Conservation (phyloP, 2,888 invertebrate species). For the Eupithecia subumbrata region DNA sequence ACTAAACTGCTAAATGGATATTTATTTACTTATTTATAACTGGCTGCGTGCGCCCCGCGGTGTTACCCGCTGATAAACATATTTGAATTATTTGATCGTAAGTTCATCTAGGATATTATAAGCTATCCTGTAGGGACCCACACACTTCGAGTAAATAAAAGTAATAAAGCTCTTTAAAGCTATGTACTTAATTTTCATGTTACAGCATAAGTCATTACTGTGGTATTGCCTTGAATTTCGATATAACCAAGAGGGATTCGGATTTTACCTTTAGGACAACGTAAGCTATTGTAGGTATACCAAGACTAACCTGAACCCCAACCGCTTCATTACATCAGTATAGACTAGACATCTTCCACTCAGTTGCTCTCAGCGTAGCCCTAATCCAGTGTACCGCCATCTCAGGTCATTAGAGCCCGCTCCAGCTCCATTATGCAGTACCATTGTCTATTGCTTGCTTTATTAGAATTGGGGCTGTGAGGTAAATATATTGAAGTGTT, state of each 20-base stretch:
- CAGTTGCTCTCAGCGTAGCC: constrained; percentile 39
- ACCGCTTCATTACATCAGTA: constrained; percentile 18
- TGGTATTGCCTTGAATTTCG: neutral
- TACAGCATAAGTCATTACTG: too few relatives aligned
- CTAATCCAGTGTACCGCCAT: constrained; percentile 38
- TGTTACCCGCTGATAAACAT: too few relatives aligned
- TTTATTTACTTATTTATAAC: too few relatives aligned
- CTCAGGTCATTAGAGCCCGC: constrained; percentile 42
- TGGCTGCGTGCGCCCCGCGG: neutral
- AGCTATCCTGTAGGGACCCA: too few relatives aligned
- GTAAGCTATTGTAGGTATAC: neutral
- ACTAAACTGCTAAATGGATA: too few relatives aligned
- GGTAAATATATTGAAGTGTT: constrained; percentile 11
- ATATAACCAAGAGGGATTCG: neutral
- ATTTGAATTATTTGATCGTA: neutral
- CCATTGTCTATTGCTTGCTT: constrained; percentile 36
- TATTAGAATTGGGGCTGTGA: constrained; percentile 1
- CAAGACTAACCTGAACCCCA: neutral
- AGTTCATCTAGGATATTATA: too few relatives aligned
- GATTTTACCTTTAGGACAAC: neutral
- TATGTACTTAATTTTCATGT: too few relatives aligned
- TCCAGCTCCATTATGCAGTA: constrained; percentile 41
- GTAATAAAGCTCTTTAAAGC: neutral
- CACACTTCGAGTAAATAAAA: neutral
- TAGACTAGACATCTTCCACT: constrained; percentile 19